phyloP scores from a whole-genome alignment of 1,140 invertebrate genomes.

The Drosophila arawakana region DNA sequence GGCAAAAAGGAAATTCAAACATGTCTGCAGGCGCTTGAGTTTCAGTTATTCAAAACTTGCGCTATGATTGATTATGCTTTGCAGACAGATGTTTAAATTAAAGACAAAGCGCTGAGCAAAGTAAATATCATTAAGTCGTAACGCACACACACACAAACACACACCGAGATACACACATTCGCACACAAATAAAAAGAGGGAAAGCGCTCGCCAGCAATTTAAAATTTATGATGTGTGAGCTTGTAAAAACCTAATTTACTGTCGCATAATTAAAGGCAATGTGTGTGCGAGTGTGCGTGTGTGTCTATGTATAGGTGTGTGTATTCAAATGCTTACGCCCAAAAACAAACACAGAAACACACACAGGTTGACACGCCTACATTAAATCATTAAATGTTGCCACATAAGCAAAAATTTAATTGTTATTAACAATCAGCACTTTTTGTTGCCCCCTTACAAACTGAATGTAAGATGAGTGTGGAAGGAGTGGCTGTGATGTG shows the following conservation, averaged over 20 bases:
- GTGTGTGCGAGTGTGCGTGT: slow-evolving; percentile 20
- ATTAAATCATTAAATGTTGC: slow-evolving; percentile 82
- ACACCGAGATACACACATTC: slow-evolving; percentile 12
- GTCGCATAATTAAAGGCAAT: slow-evolving; percentile 73
- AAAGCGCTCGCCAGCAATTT: slow-evolving; percentile 63
- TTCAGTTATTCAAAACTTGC: slow-evolving; percentile 69
- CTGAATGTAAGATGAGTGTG: neutral
- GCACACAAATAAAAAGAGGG: neutral
- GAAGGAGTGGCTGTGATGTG: neutral
- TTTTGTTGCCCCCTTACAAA: slow-evolving; percentile 37
- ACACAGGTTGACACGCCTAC: slow-evolving; percentile 52
- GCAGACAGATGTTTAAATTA: slow-evolving; percentile 76
- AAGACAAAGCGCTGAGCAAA: slow-evolving; percentile 60
- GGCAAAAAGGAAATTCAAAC: slow-evolving; percentile 47
- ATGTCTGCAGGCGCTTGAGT: slow-evolving; percentile 54
- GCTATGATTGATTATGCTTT: slow-evolving; percentile 76
- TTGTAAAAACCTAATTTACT: slow-evolving; percentile 81
- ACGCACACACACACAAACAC: slow-evolving; percentile 47
- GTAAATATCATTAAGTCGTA: slow-evolving; percentile 77
- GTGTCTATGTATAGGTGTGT: slow-evolving; percentile 17
- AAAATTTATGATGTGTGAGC: slow-evolving; percentile 82
- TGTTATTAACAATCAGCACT: slow-evolving; percentile 81
- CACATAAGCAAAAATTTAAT: slow-evolving; percentile 82
- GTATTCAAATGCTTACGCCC: slow-evolving; percentile 46
- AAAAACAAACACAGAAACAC: slow-evolving; percentile 25